Evolutionary conservation across 1,140 invertebrate species (phyloP), one percentile per base, ranked within the genome.

Genomic region (Heliconius eleuchia): DNA sequence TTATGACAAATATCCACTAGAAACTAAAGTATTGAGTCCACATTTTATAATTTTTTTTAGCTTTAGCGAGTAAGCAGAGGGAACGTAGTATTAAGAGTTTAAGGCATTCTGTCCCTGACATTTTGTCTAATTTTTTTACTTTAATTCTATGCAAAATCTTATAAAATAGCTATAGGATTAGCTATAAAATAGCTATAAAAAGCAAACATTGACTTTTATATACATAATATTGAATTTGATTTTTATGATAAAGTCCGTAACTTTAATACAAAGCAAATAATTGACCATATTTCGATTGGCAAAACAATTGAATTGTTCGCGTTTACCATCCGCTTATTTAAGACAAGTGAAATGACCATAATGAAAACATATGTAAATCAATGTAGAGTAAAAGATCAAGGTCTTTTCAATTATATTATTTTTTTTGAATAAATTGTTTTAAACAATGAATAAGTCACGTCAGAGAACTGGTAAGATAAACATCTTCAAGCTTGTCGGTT

Each of bases 391-490:
- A 88, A 88, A 88, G 85, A 87, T 86, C 86, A 87, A 87, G 87
- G 87, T 77, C 83, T 55, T 42, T 72, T 74, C 79, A 82, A 88
- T 86, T 87, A 87, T 23, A 66, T 85, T 85, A 83, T 83, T 84
- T 87, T 88, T 78, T 82, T 78, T 81, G 83, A 82, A 86, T 86
- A 88, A 86, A 87, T 84, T 84, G 83, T 83, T 85, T 87, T 88
- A 85, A 85, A 88, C 85, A 87, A 88, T 87, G 86, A 86, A 86
- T 86, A 87, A 87, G 82, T 85, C 83, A 85, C 82, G 83, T 85
- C 81, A 76, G 80, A 80, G 78, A 79, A 77, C 78, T 79, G 75
- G 81, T 80, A 77, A 73, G 84, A 85, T 85, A 84, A 81, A 81
- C 78, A 84, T 84, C 82, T 83, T 83, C 79, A 73, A 77, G 46